phyloP scores from a whole-genome alignment of 1,140 invertebrate species.

The Tyrophagus putrescentiae region DNA sequence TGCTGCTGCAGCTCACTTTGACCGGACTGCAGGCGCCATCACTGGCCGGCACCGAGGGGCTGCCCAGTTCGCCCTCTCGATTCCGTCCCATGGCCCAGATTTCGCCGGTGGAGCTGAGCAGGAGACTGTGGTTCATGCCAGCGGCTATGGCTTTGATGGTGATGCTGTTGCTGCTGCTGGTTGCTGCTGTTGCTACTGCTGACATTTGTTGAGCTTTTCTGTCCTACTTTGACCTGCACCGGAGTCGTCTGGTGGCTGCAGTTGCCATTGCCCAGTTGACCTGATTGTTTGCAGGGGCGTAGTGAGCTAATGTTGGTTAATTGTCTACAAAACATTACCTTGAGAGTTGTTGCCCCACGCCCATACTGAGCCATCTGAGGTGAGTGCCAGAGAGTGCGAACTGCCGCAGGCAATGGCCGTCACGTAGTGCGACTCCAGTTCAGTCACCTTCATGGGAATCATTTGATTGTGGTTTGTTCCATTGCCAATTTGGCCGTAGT shows the following conservation, averaged over 20 bases:
- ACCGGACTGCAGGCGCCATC: background rate
- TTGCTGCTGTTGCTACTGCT: too few relatives aligned
- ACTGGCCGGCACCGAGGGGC: slow-evolving; percentile 33
- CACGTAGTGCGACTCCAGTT: slow-evolving; percentile 37
- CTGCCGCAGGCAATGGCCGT: slow-evolving; percentile 49
- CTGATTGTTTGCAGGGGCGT: too few relatives aligned
- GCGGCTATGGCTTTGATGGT: slow-evolving; percentile 28
- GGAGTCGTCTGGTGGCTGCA: slow-evolving; percentile 36
- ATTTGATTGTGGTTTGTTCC: slow-evolving; percentile 16
- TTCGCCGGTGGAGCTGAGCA: slow-evolving; percentile 46
- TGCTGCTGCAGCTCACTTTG: background rate
- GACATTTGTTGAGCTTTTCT: too few relatives aligned
- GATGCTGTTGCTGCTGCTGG: slow-evolving; percentile 38
- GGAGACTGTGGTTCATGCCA: slow-evolving; percentile 49
- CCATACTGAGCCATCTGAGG: slow-evolving; percentile 46
- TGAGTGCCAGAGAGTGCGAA: slow-evolving; percentile 49
- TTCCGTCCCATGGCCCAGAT: slow-evolving; percentile 54
- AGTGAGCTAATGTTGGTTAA: too few relatives aligned
- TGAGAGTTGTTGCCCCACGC: slow-evolving; percentile 54
- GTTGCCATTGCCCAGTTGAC: slow-evolving; percentile 48
- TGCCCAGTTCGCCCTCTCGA: slow-evolving; percentile 50
- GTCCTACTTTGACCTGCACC: slow-evolving; percentile 30
- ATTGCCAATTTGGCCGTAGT: slow-evolving; percentile 48
- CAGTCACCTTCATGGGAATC: slow-evolving; percentile 9
- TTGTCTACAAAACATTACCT: too few relatives aligned